phyloP scores from a whole-genome alignment of 2,113 vertebrate genomes.

The Trogon melanurus region DNA sequence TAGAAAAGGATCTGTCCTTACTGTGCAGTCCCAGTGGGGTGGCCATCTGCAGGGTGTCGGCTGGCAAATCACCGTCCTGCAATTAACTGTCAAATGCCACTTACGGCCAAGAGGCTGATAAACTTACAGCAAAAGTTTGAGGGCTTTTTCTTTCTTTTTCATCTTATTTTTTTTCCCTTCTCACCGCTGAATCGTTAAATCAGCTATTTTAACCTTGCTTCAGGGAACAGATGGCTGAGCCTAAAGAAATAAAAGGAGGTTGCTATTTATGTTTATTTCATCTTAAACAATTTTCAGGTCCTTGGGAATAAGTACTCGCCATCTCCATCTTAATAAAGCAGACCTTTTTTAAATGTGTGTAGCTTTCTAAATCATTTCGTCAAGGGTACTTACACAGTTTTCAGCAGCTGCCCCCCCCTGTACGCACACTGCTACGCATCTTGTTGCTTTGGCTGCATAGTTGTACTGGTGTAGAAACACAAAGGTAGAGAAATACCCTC shows the following conservation, averaged over 20 bases:
- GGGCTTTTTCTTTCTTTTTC: not conserved
- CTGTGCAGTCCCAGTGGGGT: not conserved
- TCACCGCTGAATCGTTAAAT: not conserved
- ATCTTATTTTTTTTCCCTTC: not conserved
- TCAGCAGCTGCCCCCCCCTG: not conserved
- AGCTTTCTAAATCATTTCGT: not conserved
- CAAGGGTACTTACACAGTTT: not conserved
- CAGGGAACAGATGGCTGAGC: constrained; percentile 28
- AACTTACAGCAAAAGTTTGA: not conserved
- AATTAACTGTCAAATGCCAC: constrained; percentile 25
- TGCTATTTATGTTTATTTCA: not conserved
- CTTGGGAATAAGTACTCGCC: not conserved
- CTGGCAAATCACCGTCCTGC: not conserved
- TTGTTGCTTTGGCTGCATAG: not conserved
- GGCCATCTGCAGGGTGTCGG: not conserved
- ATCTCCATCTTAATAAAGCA: not conserved
- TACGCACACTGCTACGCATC: not conserved
- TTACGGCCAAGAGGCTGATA: constrained; percentile 17
- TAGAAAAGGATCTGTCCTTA: not conserved
- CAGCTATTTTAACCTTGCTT: constrained; percentile 28
- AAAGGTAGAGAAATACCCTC: not conserved
- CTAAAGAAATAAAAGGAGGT: not conserved
- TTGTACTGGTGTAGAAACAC: not conserved
- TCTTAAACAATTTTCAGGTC: not conserved
- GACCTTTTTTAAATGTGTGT: not conserved